phyloP scores from a whole-genome alignment of 2,113 vertebrate genomes.

The Halcyon senegalensis region DNA sequence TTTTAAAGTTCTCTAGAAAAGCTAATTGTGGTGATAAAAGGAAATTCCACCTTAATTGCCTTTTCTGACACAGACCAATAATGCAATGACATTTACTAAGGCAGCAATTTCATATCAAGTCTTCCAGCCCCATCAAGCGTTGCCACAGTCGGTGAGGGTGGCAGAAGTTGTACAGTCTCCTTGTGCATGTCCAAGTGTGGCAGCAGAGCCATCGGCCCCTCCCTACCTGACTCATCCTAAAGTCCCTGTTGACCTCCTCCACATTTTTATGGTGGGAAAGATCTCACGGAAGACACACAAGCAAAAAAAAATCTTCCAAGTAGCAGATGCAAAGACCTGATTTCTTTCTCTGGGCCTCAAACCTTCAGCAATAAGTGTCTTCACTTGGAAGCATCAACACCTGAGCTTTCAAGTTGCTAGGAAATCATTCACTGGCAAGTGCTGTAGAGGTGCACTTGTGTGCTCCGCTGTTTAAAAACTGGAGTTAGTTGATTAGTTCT shows the following conservation, averaged over 20 bases:
- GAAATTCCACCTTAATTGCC: neutral
- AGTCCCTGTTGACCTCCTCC: neutral
- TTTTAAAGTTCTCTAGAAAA: neutral
- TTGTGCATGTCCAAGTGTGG: neutral
- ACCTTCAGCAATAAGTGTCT: neutral
- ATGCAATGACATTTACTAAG: neutral
- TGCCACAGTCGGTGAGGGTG: neutral
- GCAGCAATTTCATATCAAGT: neutral
- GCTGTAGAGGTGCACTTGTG: neutral
- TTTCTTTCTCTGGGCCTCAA: neutral
- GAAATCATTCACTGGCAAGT: neutral
- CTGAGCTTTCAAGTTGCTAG: neutral
- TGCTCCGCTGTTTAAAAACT: neutral
- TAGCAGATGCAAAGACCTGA: neutral
- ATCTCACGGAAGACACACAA: neutral
- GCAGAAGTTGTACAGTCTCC: neutral
- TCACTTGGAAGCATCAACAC: neutral
- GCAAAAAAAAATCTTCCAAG: neutral
- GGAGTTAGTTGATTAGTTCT: neutral
- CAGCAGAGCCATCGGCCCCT: neutral
- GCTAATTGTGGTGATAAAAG: neutral
- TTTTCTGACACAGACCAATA: neutral
- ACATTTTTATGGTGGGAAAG: neutral
- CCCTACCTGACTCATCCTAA: neutral
- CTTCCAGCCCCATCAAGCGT: neutral